A percentile compares a stretch with the other conserved stretches of the same genome.
Conservation (phyloP, 2,888 invertebrate species). For the Dolichopus griseipennis region DNA sequence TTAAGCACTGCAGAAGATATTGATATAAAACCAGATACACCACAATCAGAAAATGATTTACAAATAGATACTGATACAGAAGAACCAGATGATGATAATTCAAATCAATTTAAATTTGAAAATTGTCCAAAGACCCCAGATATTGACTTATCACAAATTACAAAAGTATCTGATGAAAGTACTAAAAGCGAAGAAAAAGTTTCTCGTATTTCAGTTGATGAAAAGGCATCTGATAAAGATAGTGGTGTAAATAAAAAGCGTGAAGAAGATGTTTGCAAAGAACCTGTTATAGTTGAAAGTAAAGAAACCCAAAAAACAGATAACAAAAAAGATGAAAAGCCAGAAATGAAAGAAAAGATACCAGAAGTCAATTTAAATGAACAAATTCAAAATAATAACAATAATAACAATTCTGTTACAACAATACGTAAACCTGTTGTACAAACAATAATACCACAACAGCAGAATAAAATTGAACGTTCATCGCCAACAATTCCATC, state of each 20-base stretch:
- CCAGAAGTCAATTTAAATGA: neutral
- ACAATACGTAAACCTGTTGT: neutral
- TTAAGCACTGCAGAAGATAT: constrained; percentile 60
- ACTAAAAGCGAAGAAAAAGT: constrained; percentile 12
- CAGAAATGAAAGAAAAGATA: neutral
- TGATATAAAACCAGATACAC: constrained; percentile 73
- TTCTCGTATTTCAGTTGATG: neutral
- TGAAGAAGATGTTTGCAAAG: neutral
- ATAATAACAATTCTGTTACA: neutral
- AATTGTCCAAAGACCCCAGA: constrained; percentile 45
- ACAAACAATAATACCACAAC: neutral
- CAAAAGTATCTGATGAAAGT: neutral
- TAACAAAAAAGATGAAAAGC: neutral
- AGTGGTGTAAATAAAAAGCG: neutral
- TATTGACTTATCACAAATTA: constrained; percentile 44
- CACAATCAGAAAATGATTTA: constrained; percentile 72
- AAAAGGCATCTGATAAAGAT: neutral
- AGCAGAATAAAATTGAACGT: neutral
- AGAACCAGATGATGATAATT: constrained; percentile 55
- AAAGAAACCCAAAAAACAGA: neutral
- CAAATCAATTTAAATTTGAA: constrained; percentile 35
- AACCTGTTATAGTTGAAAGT: neutral
- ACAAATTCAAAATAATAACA: neutral
- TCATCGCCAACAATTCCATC: constrained; percentile 7
- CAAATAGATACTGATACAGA: constrained; percentile 82